Conservation (phyloP, 2,888 invertebrate species). For the Cheilosia vernalis region DNA sequence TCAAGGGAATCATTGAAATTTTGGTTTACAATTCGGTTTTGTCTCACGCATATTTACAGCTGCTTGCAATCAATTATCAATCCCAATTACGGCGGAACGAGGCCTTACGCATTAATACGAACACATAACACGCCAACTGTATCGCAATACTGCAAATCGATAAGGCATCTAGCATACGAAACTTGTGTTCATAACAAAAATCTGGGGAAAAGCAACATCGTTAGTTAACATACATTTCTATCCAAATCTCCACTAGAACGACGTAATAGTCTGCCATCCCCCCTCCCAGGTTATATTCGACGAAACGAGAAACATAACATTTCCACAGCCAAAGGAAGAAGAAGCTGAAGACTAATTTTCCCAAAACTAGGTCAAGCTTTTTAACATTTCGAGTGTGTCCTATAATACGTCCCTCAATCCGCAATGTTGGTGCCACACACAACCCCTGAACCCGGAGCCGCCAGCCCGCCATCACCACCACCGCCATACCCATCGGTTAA, state of each 20-base stretch:
- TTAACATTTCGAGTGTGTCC: conserved; percentile 65
- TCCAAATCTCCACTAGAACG: conserved; percentile 12
- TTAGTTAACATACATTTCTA: neutral
- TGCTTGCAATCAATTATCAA: no score
- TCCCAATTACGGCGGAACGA: no score
- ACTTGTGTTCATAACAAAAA: conserved; percentile 9
- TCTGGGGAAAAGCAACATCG: neutral
- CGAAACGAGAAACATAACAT: conserved; percentile 28
- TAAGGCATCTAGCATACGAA: neutral
- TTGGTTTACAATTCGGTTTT: no score
- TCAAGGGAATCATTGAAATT: no score
- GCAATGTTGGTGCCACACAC: conserved; percentile 40
- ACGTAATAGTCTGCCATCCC: conserved; percentile 6
- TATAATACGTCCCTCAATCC: conserved; percentile 51
- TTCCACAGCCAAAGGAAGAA: conserved; percentile 36
- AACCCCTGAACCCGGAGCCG: neutral
- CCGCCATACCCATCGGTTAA: neutral
- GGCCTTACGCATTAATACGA: no score
- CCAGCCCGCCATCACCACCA: neutral
- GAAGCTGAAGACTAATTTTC: conserved; percentile 32
- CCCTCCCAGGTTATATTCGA: neutral
- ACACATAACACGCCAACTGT: conserved; percentile 7
- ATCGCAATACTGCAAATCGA: conserved; percentile 28
- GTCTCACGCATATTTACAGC: no score
- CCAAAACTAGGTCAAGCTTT: conserved; percentile 59